Conservation (phyloP, 2,888 invertebrate species). For the Andrena flavipes region DNA sequence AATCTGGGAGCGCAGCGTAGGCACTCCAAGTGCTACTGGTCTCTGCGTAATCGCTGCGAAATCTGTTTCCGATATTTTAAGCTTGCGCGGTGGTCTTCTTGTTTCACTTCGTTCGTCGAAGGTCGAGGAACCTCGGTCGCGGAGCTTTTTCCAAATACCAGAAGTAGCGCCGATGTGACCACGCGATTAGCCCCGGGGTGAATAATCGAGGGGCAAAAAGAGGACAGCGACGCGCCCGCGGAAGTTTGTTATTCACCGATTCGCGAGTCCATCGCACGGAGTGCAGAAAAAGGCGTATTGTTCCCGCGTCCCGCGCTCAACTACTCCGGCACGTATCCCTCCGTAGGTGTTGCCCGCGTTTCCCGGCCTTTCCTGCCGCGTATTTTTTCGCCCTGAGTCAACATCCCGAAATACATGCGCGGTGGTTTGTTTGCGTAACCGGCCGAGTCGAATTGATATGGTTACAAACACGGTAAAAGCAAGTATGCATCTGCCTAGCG, state of each 20-base stretch:
- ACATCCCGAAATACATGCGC: constrained; percentile 76
- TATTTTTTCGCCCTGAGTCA: constrained; percentile 76
- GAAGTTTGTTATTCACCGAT: constrained; percentile 17
- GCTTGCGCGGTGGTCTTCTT: neutral
- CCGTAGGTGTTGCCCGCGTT: constrained; percentile 33
- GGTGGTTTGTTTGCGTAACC: constrained; percentile 77
- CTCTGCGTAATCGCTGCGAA: neutral
- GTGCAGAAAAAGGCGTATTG: constrained; percentile 30
- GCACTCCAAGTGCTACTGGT: neutral
- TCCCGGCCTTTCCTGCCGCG: constrained; percentile 60
- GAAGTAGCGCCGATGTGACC: neutral
- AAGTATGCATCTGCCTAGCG: constrained; percentile 79
- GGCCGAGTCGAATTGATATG: constrained; percentile 77
- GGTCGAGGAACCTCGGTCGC: neutral
- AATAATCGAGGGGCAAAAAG: neutral
- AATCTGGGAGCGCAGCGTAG: neutral
- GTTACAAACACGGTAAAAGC: constrained; percentile 74
- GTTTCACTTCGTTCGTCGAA: too few species aligned
- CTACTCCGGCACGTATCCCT: constrained; percentile 12
- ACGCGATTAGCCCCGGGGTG: neutral
- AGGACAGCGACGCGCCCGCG: neutral
- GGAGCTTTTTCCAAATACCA: neutral
- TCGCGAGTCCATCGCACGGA: constrained; percentile 5
- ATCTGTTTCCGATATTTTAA: neutral
- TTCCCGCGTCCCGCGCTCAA: neutral